Evolutionary conservation across 2,113 vertebrate species (phyloP).

Genomic region (Sitta europaea): DNA sequence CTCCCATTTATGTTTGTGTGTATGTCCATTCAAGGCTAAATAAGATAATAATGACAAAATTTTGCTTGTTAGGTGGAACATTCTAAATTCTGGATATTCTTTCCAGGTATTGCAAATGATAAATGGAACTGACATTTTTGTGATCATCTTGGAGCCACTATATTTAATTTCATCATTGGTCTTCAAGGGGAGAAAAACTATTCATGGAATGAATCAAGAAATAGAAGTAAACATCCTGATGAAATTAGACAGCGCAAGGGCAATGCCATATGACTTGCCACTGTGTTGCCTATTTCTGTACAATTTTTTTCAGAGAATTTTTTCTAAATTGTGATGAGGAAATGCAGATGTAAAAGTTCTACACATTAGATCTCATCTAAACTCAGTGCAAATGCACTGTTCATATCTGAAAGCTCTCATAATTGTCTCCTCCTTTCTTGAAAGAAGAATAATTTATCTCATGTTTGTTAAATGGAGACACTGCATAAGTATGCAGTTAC

Average conservation of each 20-base stretch:
- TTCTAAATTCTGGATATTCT: not conserved
- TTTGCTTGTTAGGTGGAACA: not conserved
- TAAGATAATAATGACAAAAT: not conserved
- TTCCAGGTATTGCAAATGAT: not conserved
- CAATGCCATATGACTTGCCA: not conserved
- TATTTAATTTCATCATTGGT: not conserved
- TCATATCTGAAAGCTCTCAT: not conserved
- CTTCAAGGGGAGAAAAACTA: not conserved
- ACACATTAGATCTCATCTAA: not conserved
- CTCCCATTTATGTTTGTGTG: not conserved
- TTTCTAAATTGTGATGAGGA: not conserved
- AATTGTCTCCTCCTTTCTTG: not conserved
- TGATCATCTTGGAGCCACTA: not conserved
- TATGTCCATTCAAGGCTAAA: not conserved
- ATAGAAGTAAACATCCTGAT: not conserved
- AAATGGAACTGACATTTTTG: not conserved
- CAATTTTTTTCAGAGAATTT: not conserved
- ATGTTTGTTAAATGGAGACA: not conserved
- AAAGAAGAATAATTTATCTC: not conserved
- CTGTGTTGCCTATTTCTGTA: not conserved
- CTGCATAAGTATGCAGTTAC: not conserved
- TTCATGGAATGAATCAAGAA: not conserved
- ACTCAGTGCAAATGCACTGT: not conserved
- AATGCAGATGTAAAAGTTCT: not conserved
- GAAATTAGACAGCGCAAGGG: not conserved